Evolutionary conservation across 2,888 invertebrate species (phyloP).

Genomic region (Zeuzera pyrina): DNA sequence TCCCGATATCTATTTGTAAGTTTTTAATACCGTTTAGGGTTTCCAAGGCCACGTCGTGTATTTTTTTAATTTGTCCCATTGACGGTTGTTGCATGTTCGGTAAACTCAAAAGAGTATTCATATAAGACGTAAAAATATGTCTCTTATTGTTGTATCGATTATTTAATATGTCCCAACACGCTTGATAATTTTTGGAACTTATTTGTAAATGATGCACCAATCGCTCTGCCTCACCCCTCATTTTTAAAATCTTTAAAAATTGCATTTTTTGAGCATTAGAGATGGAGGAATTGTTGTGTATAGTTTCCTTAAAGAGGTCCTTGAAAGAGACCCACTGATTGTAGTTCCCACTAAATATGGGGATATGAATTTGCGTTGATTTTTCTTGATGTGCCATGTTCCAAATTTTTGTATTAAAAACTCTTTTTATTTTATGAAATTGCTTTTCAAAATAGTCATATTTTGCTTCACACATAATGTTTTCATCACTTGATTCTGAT

Average conservation of each 20-base stretch:
- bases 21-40: constrained; percentile 12
- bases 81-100: constrained; percentile 7
- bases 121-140: constrained; percentile 8
- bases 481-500: not conserved
- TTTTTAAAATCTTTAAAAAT: too few species aligned
- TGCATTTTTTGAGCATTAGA: constrained; percentile 11
- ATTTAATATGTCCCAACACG: constrained; percentile 15
- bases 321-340: constrained; percentile 12
- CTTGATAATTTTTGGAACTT: constrained; percentile 9
- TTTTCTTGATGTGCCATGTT: constrained; percentile 5
- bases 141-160: constrained; percentile 14
- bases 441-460: too few species aligned
- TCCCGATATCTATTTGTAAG: constrained; percentile 5
- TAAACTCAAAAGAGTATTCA: constrained; percentile 4
- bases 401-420: constrained; percentile 1
- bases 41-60: constrained; percentile 14
- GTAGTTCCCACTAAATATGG: constrained; percentile 12
- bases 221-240: constrained; percentile 9
- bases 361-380: constrained; percentile 10
- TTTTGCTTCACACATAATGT: too few species aligned
- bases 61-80: constrained; percentile 6
- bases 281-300: constrained; percentile 11
- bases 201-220: constrained; percentile 12
- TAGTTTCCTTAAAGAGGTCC: constrained; percentile 13
- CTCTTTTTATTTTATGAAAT: too few species aligned